A percentile compares a stretch with the other conserved stretches of the same genome.
These are phyloP conservation scores for Laspeyria flexula DNA, from an alignment of 2,888 invertebrate genomes.

Conservation along the genomic window DNA sequence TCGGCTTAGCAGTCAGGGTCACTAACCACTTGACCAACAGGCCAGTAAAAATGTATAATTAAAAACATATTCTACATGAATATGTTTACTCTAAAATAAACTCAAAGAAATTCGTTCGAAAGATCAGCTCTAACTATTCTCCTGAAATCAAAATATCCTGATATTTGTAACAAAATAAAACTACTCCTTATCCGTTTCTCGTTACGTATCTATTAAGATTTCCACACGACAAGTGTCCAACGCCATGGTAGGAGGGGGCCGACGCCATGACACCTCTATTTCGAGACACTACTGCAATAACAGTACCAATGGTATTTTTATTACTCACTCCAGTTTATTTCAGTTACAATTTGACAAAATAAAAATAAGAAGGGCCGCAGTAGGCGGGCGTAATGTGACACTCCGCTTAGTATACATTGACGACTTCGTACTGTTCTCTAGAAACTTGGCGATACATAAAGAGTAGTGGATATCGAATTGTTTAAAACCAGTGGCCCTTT, in stretches of 20 bases:
- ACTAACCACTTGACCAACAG: too few species aligned
- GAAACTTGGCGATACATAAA: conserved; percentile 11
- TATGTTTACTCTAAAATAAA: too few species aligned
- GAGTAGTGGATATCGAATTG: conserved; percentile 53
- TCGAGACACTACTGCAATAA: conserved; percentile 74
- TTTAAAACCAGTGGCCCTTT: conserved; percentile 75
- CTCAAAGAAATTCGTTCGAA: background rate
- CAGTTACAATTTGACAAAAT: conserved; percentile 86
- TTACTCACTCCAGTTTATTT: conserved; percentile 82
- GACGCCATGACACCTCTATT: conserved; percentile 71
- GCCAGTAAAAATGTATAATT: too few species aligned
- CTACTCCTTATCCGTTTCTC: conserved; percentile 39
- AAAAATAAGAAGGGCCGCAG: conserved; percentile 78
- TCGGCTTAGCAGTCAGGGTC: too few species aligned
- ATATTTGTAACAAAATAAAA: conserved; percentile 24
- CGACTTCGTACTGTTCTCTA: conserved; percentile 16
- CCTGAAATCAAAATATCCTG: background rate
- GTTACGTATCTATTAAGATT: conserved; percentile 49
- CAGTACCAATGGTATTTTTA: conserved; percentile 85
- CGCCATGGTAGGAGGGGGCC: conserved; percentile 47
- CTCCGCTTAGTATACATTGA: conserved; percentile 53
- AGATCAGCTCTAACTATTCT: background rate
- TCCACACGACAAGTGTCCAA: conserved; percentile 46
- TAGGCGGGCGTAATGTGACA: conserved; percentile 64
- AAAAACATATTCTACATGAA: too few species aligned